Base-by-base conservation (phyloP, 2,113 vertebrate genomes). In the Periophthalmodon schlosseri region DNA sequence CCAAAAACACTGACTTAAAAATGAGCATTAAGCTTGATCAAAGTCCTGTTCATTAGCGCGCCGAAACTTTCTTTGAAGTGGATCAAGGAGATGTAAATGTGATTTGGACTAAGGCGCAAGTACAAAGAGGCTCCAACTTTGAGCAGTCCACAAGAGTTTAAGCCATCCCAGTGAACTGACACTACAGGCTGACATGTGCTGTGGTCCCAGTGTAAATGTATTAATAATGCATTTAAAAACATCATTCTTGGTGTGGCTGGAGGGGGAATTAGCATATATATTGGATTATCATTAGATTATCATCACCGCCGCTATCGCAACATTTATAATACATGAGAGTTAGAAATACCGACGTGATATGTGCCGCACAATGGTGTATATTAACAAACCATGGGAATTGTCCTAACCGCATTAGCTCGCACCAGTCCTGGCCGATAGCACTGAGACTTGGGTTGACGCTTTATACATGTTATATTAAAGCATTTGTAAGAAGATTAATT, bases 141-240 rank as follows among this genome's bases (percentile, higher is more conserved):
- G 75, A 86, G 80, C 34, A 78, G 69, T 82, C 79, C 64, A 23
- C 50, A 78, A 44, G 69, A 84, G 78, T 84, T 82, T 71, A 68
- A 70, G 61, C 69, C 82, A 23, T 63, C 63, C 58, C 71, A 73
- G 67, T 82, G 77, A 70, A 77, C 46, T 64, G 57, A 90, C 82
- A 84, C 79, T 74, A 9, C 21, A 52, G 73, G 76, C 73, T 68
- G 78, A 85, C 79, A 86, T 77, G 71, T 78, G 68, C 77, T 75
- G 71, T 80, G 78, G 73, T 77, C 15, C n/a, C 58, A 68, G 72
- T 60, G 47, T 73, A 79, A 79, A 46, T 50, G 68, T 66, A 84
- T 91, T 84, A 90, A 90, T 89, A 88, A 89, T 91, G 78, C 75
- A 90, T 83, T 75, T 74, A 0, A 13, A 68, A 76, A 72, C 68